Evolutionary conservation across 2,113 vertebrate genomes (phyloP).

Genomic region (Campylomormyrus tamandua): DNA sequence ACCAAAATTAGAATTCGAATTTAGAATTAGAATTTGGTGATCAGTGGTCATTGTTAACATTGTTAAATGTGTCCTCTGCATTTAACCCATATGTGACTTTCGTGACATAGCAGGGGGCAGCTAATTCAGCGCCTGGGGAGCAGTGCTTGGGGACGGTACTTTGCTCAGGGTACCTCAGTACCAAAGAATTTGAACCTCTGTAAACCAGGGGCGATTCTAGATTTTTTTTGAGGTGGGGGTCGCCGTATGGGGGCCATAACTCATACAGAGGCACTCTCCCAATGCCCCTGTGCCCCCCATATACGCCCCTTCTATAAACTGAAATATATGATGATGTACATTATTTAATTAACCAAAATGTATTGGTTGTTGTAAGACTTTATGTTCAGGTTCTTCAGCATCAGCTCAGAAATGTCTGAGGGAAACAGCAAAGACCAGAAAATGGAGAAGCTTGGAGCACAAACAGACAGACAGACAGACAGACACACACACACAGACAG

Average conservation of each 20-base stretch:
- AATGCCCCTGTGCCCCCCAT: background rate
- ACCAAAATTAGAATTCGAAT: background rate
- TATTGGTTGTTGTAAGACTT: background rate
- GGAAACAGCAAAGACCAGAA: background rate
- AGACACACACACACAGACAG: background rate
- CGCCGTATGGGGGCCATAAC: background rate
- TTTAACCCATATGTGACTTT: too few species aligned
- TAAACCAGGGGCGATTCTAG: background rate
- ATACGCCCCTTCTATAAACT: background rate
- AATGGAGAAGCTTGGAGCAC: background rate
- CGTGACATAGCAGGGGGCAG: too few species aligned
- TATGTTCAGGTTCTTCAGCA: background rate
- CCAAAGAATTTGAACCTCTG: background rate
- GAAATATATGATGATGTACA: background rate
- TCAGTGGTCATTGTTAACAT: too few species aligned
- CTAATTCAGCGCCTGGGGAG: too few species aligned
- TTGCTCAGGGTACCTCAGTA: too few species aligned
- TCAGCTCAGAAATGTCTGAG: background rate
- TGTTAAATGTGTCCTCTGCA: too few species aligned
- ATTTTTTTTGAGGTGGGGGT: background rate
- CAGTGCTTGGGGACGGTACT: too few species aligned
- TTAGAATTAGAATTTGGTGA: too few species aligned
- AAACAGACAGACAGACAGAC: background rate
- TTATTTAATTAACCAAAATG: background rate
- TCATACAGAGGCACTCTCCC: background rate